phyloP scores from a whole-genome alignment of 2,888 invertebrate genomes.

The Phragmatobia fuliginosa region DNA sequence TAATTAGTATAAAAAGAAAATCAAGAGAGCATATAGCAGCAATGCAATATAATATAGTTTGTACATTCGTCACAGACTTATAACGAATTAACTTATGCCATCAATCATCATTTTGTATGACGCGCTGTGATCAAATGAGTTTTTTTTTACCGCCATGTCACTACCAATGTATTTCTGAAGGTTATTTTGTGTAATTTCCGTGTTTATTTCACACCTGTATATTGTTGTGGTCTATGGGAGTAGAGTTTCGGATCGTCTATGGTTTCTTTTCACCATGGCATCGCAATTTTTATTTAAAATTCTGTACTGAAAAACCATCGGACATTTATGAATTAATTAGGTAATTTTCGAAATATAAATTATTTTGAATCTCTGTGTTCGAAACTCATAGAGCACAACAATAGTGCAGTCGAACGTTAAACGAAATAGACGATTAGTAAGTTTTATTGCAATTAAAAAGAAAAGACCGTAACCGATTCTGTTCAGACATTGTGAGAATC shows the following conservation, averaged over 20 bases:
- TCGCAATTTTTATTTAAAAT: neutral
- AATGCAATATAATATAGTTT: slow-evolving; percentile 43
- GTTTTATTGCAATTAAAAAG: slow-evolving; percentile 55
- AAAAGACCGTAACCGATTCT: slow-evolving; percentile 60
- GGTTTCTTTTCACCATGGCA: neutral
- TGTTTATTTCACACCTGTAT: slow-evolving; percentile 41
- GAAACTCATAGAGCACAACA: slow-evolving; percentile 16
- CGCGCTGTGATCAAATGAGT: slow-evolving; percentile 67
- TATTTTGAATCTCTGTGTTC: neutral
- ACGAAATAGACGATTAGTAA: slow-evolving; percentile 52
- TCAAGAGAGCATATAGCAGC: slow-evolving; percentile 35
- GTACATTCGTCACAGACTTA: slow-evolving; percentile 58
- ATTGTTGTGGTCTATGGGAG: slow-evolving; percentile 15
- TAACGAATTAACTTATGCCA: slow-evolving; percentile 51
- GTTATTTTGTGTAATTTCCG: slow-evolving; percentile 51
- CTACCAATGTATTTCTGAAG: slow-evolving; percentile 51
- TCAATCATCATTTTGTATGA: slow-evolving; percentile 73
- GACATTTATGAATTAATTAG: neutral
- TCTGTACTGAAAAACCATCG: neutral
- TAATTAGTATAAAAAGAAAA: slow-evolving; percentile 44
- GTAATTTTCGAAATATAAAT: neutral
- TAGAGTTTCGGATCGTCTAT: slow-evolving; percentile 11
- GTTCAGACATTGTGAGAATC: slow-evolving; percentile 60
- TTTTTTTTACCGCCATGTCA: slow-evolving; percentile 58
- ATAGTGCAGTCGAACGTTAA: slow-evolving; percentile 38